These are phyloP conservation scores for Mystacornis crossleyi DNA, from an alignment of 2,113 vertebrate genomes.

Conservation along the genomic window DNA sequence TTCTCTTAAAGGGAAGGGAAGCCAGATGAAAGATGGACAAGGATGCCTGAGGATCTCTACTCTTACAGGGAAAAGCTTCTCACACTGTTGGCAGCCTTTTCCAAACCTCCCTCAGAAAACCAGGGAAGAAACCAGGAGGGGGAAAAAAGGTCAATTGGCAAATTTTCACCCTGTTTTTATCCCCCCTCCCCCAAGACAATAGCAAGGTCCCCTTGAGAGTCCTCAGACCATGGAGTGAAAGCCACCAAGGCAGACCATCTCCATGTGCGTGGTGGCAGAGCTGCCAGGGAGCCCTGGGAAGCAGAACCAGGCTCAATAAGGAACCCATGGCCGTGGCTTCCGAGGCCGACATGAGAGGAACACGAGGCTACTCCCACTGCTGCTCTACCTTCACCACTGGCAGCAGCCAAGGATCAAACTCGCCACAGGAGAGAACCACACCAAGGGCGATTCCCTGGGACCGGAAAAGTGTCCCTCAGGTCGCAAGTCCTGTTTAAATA, in stretches of 20 bases:
- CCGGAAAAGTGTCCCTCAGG: background rate
- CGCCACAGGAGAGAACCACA: background rate
- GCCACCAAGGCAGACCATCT: background rate
- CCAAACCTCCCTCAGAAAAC: background rate
- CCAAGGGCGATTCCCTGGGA: background rate
- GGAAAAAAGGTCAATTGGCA: accelerated
- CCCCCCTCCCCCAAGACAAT: background rate
- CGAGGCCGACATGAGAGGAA: background rate
- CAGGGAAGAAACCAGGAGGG: background rate
- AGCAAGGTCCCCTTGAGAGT: background rate
- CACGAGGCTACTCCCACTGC: background rate
- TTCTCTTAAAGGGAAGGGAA: background rate
- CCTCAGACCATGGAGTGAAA: background rate
- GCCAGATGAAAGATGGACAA: background rate
- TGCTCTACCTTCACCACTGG: background rate
- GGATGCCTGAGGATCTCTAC: background rate
- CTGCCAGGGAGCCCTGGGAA: background rate
- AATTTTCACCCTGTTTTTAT: background rate
- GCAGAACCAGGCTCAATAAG: accelerated
- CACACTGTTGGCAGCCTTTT: background rate
- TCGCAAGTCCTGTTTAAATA: background rate
- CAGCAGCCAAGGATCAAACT: background rate
- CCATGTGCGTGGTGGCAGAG: accelerated
- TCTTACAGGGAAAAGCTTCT: background rate
- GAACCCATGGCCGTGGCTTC: accelerated